Percentiles rank a stretch among this genome's conserved stretches.
These are phyloP conservation scores for Schizopygopsis pylzovi DNA, from an alignment of 2,797 vertebrate species.

Conservation along the genomic window DNA sequence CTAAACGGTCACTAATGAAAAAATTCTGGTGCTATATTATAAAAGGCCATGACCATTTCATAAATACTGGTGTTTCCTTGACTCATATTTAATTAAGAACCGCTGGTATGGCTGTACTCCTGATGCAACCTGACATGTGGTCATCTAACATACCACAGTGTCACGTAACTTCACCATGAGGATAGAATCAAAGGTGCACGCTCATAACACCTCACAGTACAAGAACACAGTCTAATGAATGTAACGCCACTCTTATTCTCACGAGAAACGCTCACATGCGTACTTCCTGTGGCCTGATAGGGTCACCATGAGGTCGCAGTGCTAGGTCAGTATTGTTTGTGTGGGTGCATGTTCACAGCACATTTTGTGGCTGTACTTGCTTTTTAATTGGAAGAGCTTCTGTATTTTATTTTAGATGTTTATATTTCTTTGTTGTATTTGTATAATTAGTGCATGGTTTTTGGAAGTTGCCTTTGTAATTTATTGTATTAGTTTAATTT, in stretches of 20 bases:
- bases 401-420: conserved; percentile 54
- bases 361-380: conserved; percentile 33
- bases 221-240: conserved; percentile 46
- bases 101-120: background rate
- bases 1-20: background rate
- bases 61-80: background rate
- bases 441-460: conserved; percentile 69
- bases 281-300: conserved; percentile 15
- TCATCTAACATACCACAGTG: conserved; percentile 21
- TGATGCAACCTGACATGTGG: background rate
- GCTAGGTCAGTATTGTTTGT: background rate
- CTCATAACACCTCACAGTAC: conserved; percentile 2
- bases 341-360: conserved; percentile 5
- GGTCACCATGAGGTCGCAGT: background rate
- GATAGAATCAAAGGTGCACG: background rate
- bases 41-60: conserved; percentile 15
- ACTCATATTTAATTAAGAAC: background rate
- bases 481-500: conserved; percentile 54
- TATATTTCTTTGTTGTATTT: conserved; percentile 51
- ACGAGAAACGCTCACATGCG: conserved; percentile 19
- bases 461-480: conserved; percentile 62
- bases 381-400: conserved; percentile 30
- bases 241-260: conserved; percentile 36
- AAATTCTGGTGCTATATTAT: conserved; percentile 35
- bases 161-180: conserved; percentile 10